These are phyloP conservation scores for Limanda limanda DNA, from an alignment of 2,113 vertebrate species.

Conservation along the genomic window DNA sequence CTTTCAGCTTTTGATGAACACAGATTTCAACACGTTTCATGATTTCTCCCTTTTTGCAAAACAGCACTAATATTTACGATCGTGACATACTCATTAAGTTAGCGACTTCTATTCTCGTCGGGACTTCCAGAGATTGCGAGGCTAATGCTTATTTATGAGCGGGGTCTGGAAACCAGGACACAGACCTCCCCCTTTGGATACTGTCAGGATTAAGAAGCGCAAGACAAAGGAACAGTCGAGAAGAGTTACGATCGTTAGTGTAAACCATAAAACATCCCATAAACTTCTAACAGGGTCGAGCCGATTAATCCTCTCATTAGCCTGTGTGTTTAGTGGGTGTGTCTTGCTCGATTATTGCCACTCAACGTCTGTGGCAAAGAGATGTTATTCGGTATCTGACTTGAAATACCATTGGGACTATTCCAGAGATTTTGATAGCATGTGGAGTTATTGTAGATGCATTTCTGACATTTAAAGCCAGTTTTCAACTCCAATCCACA, in stretches of 20 bases:
- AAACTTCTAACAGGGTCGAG: conserved; percentile 50
- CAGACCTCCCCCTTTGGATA: conserved; percentile 65
- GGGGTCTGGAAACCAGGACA: conserved; percentile 56
- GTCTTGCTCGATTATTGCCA: conserved; percentile 50
- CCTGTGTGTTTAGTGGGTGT: conserved; percentile 40
- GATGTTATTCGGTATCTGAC: conserved; percentile 47
- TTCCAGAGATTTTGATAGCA: conserved; percentile 42
- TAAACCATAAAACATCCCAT: conserved; percentile 50
- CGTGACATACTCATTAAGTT: conserved; percentile 57
- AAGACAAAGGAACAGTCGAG: conserved; percentile 41
- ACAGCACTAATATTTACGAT: conserved; percentile 53
- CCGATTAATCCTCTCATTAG: conserved; percentile 69
- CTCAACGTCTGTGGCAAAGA: conserved; percentile 36
- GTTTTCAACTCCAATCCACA: conserved; percentile 23
- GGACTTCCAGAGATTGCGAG: conserved; percentile 34
- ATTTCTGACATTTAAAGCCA: conserved; percentile 50
- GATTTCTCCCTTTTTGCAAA: conserved; percentile 41
- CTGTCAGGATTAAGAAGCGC: conserved; percentile 67
- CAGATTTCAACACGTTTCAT: conserved; percentile 36
- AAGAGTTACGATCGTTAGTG: conserved; percentile 42
- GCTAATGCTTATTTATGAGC: conserved; percentile 74
- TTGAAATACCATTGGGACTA: conserved; percentile 7
- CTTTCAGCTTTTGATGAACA: conserved; percentile 42
- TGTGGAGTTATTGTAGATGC: conserved; percentile 15
- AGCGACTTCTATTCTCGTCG: conserved; percentile 15